Conservation (phyloP, 2,888 invertebrate genomes). For the Liopterus haemorrhoidalis region DNA sequence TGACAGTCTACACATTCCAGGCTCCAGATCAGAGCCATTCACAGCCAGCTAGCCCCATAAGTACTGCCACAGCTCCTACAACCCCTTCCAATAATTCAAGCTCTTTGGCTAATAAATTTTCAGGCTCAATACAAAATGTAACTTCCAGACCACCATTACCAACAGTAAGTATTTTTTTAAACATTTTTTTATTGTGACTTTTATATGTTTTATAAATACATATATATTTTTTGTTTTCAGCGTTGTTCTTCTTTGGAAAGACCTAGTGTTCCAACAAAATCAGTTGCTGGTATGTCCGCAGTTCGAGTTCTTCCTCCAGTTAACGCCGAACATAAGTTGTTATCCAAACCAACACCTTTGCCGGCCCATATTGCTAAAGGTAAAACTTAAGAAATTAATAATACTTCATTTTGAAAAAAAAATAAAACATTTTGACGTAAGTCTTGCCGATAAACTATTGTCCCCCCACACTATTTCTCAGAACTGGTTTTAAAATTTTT, state of each 20-base stretch:
- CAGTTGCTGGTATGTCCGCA: conserved; percentile 43
- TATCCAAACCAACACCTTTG: conserved; percentile 60
- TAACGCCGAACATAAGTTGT: conserved; percentile 51
- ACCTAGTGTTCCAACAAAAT: conserved; percentile 53
- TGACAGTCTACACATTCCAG: conserved; percentile 84
- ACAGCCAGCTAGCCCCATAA: conserved; percentile 50
- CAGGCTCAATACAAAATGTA: conserved; percentile 36
- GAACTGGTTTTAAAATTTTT: too few species aligned
- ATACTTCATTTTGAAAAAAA: too few species aligned
- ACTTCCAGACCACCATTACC: conserved; percentile 64
- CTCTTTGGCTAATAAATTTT: conserved; percentile 35
- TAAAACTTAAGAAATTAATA: too few species aligned
- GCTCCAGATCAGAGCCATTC: conserved; percentile 61
- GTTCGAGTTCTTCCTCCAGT: conserved; percentile 44
- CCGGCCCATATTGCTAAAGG: conserved; percentile 75
- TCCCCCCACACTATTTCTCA: too few species aligned
- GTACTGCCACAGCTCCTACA: conserved; percentile 29
- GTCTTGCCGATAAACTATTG: too few species aligned
- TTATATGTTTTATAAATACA: background rate
- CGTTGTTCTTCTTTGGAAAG: conserved; percentile 83
- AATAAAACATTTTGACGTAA: too few species aligned
- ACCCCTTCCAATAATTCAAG: conserved; percentile 34
- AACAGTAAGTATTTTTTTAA: conserved; percentile 50
- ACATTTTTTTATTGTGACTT: background rate
- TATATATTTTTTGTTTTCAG: conserved; percentile 40